A percentile compares a stretch with the other conserved stretches of the same genome.
Evolutionary conservation across 2,797 vertebrate species (phyloP).

Genomic region (Esox masquinongy): DNA sequence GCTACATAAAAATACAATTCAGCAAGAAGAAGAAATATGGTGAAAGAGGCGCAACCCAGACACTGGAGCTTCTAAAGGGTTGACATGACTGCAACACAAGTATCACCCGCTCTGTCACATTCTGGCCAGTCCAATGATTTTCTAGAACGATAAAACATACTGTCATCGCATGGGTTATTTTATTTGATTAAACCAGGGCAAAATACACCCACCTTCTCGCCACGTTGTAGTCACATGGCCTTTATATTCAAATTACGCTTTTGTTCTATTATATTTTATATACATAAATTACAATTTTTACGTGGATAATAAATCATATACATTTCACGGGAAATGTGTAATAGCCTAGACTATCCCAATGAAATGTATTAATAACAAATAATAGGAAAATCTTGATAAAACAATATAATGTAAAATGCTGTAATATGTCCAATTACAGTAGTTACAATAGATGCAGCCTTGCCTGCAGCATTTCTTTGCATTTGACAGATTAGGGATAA

Average conservation of each 20-base stretch:
- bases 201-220: slow-evolving; percentile 24
- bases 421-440: not conserved
- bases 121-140: slow-evolving; percentile 14
- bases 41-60: not conserved
- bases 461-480: not conserved
- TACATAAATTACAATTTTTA: not conserved
- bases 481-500: not conserved
- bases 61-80: not conserved
- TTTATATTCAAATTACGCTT: slow-evolving; percentile 30
- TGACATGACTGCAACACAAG: not conserved
- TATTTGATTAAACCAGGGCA: slow-evolving; percentile 39
- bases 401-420: too few relatives aligned
- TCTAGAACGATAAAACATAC: slow-evolving; percentile 18
- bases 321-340: too few relatives aligned
- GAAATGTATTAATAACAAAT: too few relatives aligned
- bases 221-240: slow-evolving; percentile 29
- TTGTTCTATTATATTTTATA: slow-evolving; percentile 24
- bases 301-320: not conserved
- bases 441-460: not conserved
- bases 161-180: slow-evolving; percentile 37
- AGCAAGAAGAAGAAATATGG: not conserved
- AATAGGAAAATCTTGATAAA: too few relatives aligned
- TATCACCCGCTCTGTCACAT: not conserved
- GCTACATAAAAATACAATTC: not conserved
- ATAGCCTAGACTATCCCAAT: too few relatives aligned